Percentiles rank a stretch among this genome's conserved stretches.
These are phyloP conservation scores for Protonibea diacanthus DNA, from an alignment of 2,797 vertebrate genomes.

Conservation along the genomic window DNA sequence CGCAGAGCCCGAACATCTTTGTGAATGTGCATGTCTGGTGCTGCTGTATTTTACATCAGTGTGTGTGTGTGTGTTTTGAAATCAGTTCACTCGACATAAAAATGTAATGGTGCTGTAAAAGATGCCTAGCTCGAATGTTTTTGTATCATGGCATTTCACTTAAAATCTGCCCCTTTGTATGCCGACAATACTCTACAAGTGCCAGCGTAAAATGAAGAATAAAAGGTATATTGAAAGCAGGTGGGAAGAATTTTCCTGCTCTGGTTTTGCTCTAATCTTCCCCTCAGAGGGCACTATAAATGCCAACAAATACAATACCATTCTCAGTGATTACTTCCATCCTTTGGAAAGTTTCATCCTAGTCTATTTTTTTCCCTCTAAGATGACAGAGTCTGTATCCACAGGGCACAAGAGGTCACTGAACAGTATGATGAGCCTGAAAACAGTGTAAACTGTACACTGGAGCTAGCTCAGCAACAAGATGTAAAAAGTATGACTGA, in stretches of 20 bases:
- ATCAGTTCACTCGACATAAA: slow-evolving; percentile 31
- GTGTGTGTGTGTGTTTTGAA: slow-evolving; percentile 35
- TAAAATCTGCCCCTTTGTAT: slow-evolving; percentile 26
- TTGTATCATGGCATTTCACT: slow-evolving; percentile 38
- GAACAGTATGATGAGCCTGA: slow-evolving; percentile 47
- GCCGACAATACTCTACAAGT: slow-evolving; percentile 18
- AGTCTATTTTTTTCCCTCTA: slow-evolving; percentile 32
- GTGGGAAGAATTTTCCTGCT: slow-evolving; percentile 62
- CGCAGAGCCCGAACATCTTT: slow-evolving; percentile 57
- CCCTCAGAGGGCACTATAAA: slow-evolving; percentile 60
- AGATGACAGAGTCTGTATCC: slow-evolving; percentile 40
- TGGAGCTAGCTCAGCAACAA: slow-evolving; percentile 4
- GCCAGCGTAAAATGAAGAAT: slow-evolving; percentile 59
- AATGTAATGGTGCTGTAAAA: slow-evolving; percentile 38
- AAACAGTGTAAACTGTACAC: slow-evolving; percentile 41
- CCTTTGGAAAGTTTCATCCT: slow-evolving; percentile 60
- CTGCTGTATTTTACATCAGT: slow-evolving; percentile 54
- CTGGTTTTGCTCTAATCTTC: slow-evolving; percentile 68
- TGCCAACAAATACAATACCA: slow-evolving; percentile 73
- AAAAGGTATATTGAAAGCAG: slow-evolving; percentile 68
- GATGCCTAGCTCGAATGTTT: slow-evolving; percentile 18
- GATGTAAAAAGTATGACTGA: slow-evolving; percentile 14
- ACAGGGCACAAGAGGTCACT: slow-evolving; percentile 42
- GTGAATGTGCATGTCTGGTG: slow-evolving; percentile 46
- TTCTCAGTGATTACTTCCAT: slow-evolving; percentile 68